Base-by-base conservation (phyloP, 1,140 invertebrate genomes). In the Zelostemma sp. region DNA sequence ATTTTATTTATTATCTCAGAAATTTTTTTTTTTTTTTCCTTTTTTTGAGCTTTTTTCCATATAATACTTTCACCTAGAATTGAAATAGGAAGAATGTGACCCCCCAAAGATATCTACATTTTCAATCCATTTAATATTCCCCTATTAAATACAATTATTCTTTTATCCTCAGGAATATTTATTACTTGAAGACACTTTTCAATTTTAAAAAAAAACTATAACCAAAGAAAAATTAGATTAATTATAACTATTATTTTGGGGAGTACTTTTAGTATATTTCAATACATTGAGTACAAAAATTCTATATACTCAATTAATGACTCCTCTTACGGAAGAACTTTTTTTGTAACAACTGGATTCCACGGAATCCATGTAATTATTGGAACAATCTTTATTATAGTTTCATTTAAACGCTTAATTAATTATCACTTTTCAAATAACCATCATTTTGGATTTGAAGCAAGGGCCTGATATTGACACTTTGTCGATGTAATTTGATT, bases 401-500 rank as follows among this genome's bases (percentile, higher is more conserved):
- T 88, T 40, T 88, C 83, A 78, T 83, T 88, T 70, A 50, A 87
- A 46, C 89, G 89, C 38, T 76, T 87, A 61, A 70, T 80, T 59
- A 78, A 75, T 56, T 77, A 81, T 49, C 87, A 91, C 72, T 90
- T 91, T 78, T 89, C 87, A 45, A 83, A 54, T 72, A 83, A 58
- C 48, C 89, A 92, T 80, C 89, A 91, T 76, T 89, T 91, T 80
- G 88, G 88, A 69, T 91, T 92, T 87, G 89, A 92, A 87, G 87
- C 88, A 55, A 88, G 88, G 53, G 87, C 89, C 18, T 91, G 90
- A 89, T 92, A 92, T 66, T 92, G 90, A 89, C 90, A 92, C 82
- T 92, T 92, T 87, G 88, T 92, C 50, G 90, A 92, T 88, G 87
- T 92, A 72, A 86, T 92, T 8, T 92, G 90, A 89, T 81, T 92